Evolutionary conservation across 2,888 invertebrate genomes (phyloP), one percentile per base, ranked within the genome.

Genomic region (Anagyrus pseudococci): DNA sequence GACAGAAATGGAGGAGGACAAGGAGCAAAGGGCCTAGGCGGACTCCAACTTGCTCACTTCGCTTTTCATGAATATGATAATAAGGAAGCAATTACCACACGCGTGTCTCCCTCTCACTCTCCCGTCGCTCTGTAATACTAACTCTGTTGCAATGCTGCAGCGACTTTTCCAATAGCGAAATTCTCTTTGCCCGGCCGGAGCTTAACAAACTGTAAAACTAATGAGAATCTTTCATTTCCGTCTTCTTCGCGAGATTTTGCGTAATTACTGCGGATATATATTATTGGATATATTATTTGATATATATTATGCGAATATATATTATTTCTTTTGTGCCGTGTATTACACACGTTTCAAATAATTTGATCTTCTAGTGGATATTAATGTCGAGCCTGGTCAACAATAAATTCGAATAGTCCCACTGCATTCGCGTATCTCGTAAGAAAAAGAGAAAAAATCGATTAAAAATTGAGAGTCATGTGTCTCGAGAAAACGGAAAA

Each of bases 31-130:
- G 43, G 3, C 43, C n/a, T n/a, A 3, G 7, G 19, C 13, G 48
- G 15, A 37, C 50, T 29, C 23, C 48, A 37, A 60, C 60, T 60
- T 41, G 54, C 48, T 60, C 60, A 53, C 55, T 55, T 62, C 46
- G 20, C 40, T 47, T 62, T 59, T 52, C 58, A 64, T 59, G 55
- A 64, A 64, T 59, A 56, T 59, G 58, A 48, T 64, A 59, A 64
- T 64, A 23, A 55, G 55, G 25, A 26, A 55, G 25, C 50, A 63
- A 58, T 58, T 54, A 55, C 46, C 53, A 55, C 44, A 63, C 49
- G 40, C 54, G 49, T 55, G 44, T 55, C 43, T 44, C 25, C 10
- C 29, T 29, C 29, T 29, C 29, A 7, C 29, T 29, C 29, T 29
- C 29, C 10, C 29, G n/a, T 37, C 33, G 13, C 33, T 37, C 33